Evolutionary conservation across 2,797 vertebrate species (phyloP).

Genomic region (Babyrousa celebensis): DNA sequence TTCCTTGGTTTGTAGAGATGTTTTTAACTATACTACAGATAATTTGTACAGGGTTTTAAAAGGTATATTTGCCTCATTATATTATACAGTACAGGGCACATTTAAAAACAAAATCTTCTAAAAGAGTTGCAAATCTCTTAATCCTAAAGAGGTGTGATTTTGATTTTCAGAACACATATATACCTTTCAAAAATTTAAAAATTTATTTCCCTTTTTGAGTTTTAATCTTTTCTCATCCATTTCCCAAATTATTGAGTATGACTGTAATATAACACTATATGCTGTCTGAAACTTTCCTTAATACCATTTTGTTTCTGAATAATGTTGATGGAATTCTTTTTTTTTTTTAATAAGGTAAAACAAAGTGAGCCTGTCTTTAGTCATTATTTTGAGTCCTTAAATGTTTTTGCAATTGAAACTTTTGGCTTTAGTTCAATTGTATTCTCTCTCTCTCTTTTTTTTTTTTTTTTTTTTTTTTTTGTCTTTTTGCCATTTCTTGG

Average conservation of each 20-base stretch:
- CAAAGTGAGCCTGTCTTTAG: not conserved
- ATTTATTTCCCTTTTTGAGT: not conserved
- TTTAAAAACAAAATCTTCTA: slow-evolving; percentile 59
- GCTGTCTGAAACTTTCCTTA: not conserved
- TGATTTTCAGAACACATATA: not conserved
- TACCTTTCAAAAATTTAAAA: not conserved
- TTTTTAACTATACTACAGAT: not conserved
- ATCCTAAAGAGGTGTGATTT: slow-evolving; percentile 21
- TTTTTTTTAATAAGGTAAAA: not conserved
- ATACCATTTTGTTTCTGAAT: slow-evolving; percentile 55
- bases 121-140: not conserved
- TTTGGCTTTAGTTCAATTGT: not conserved
- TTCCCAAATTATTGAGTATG: not conserved
- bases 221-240: slow-evolving; percentile 13
- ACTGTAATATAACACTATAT: not conserved
- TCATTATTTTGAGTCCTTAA: not conserved
- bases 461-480: too few species aligned
- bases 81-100: not conserved
- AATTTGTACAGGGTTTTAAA: slow-evolving; percentile 36
- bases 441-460: not conserved
- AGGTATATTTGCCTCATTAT: not conserved
- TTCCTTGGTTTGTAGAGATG: not conserved
- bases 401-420: not conserved
- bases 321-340: not conserved
- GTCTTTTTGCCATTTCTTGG: too few species aligned